Evolutionary conservation across 2,797 vertebrate species (phyloP), one percentile per base, ranked within the genome.

Genomic region (Sebastes ruberrimus): DNA sequence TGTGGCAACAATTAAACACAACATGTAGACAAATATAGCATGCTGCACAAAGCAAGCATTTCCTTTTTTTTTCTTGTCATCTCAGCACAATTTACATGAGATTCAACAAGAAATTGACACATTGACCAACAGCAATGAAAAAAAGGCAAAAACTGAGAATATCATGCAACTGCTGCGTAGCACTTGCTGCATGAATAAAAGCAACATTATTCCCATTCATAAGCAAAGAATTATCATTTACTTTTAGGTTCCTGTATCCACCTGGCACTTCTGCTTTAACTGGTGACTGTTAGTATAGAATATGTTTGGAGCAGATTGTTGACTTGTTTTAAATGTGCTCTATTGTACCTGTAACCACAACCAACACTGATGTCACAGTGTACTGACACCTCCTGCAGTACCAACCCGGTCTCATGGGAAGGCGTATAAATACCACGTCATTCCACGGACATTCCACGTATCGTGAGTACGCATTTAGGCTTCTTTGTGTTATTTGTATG

Each of bases 111-210:
- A 86, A 33, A 68, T 20, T 56, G 23, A 71, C 66, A 75, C 46
- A 1, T 28, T 59, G n/a, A 86, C 23, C 59, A 52, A 78, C 71
- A 74, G 55, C 32, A 76, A 74, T 53, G 27, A 70, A 80, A 67
- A 67, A 62, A 4, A 67, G 62, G 46, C 61, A 68, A 76, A 84
- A 70, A 85, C 55, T 18, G 35, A 78, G n/a, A 68, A 72, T 68
- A 62, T 78, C 72, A 87, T 82, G 79, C 88, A 82, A 70, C 73
- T 32, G 70, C 71, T 38, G 68, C 22, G 2, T 9, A 70, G 56
- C 42, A 60, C n/a, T 49, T n/a, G 7, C 46, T 70, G 79, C 71
- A 74, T 28, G 35, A 74, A 42, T 52, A 33, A 73, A 74, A 63
- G 13, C 18, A 60, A 76, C 42, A 62, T n/a, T 11, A 56, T 27